Percentiles rank a stretch among this genome's conserved stretches.
Conservation (phyloP, 2,797 vertebrate genomes). For the Sparidentex hasta region DNA sequence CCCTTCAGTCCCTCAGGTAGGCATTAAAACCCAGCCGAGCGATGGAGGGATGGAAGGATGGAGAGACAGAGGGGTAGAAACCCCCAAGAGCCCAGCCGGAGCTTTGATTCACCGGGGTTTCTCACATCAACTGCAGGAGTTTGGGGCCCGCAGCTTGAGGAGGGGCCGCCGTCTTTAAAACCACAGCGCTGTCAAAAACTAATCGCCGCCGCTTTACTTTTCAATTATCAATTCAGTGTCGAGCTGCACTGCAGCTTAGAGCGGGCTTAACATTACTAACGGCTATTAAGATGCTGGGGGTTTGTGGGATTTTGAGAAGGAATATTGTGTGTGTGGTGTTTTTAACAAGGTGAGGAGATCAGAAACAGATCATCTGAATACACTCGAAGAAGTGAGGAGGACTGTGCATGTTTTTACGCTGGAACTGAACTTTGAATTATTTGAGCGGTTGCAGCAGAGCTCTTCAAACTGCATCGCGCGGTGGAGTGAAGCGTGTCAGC, state of each 20-base stretch:
- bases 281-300: slow-evolving; percentile 70
- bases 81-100: slow-evolving; percentile 47
- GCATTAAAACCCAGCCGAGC: slow-evolving; percentile 67
- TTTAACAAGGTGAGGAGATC: slow-evolving; percentile 69
- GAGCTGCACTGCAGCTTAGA: slow-evolving; percentile 72
- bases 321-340: slow-evolving; percentile 57
- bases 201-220: slow-evolving; percentile 79
- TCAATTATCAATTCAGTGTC: slow-evolving; percentile 80
- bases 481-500: neutral
- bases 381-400: slow-evolving; percentile 48
- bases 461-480: neutral
- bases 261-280: slow-evolving; percentile 80
- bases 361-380: slow-evolving; percentile 41
- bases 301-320: slow-evolving; percentile 55
- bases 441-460: neutral
- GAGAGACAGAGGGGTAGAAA: slow-evolving; percentile 49
- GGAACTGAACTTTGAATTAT: neutral
- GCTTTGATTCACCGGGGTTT: slow-evolving; percentile 78
- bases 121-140: slow-evolving; percentile 67
- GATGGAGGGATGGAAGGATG: slow-evolving; percentile 57
- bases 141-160: neutral
- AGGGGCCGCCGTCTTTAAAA: slow-evolving; percentile 53
- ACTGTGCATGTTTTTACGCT: neutral
- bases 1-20: slow-evolving; percentile 74
- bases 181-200: slow-evolving; percentile 74